Evolutionary conservation across 2,113 vertebrate species (phyloP), one percentile per base, ranked within the genome.

Genomic region (Rhinopomastus cyanomelas): DNA sequence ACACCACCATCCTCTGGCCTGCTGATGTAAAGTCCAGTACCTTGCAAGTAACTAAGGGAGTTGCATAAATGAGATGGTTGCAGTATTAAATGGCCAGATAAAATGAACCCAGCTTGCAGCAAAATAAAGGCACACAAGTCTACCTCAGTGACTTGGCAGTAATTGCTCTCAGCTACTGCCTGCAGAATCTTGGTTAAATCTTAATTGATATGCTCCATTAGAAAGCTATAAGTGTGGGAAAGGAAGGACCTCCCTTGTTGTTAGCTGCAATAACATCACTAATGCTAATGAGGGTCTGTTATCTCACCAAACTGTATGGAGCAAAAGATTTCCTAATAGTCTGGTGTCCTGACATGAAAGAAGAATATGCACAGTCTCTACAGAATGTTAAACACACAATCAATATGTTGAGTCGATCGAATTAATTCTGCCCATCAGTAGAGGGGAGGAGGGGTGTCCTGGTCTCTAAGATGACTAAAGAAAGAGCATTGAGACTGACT

Each of bases 161-260:
- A 95, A 95, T 96, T 89, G 64, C 62, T 27, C 73, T 91, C 42
- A 84, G 65, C 67, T 87, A 55, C 83, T 80, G 74, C 60, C 71
- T 92, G 67, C 67, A 79, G 85, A 81, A 86, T 95, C 90, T 95
- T 89, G 37, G 82, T 89, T 94, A 94, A 71, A 92, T 92, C 85
- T 91, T 95, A 95, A 92, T 91, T 94, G 92, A 94, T 59, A 34
- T 69, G 55, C 60, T 87, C 61, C 88, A 90, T 95, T 95, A 93
- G 93, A 87, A 75, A 92, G 52, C 87, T 80, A 29, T 92, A 88
- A 85, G 73, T 93, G 32, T 76, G 39, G 29, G 53, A 72, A 66
- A 88, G 51, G 56, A 85, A 89, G 65, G 12, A 68, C 60, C 59
- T 94, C 36, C 73, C 88, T 92, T 94, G 85, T 94, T 77, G 91